Conservation (phyloP, 2,888 invertebrate species). For the Chaitophorus viminalis region DNA sequence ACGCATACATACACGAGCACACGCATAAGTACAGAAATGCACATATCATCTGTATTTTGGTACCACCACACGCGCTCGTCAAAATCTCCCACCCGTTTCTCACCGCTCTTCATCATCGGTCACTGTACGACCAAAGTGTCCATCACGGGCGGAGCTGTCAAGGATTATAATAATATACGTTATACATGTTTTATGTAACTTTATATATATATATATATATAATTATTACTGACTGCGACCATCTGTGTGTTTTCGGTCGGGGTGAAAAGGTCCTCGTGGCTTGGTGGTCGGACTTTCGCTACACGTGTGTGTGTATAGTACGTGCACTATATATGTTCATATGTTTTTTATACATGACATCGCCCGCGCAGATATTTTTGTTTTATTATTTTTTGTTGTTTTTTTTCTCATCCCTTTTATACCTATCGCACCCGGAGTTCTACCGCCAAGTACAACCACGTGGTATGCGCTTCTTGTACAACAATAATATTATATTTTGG, state of each 20-base stretch:
- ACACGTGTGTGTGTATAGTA: neutral
- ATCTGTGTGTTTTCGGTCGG: slow-evolving; percentile 16
- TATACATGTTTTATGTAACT: no score
- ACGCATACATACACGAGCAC: neutral
- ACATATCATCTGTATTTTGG: no score
- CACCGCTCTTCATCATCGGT: neutral
- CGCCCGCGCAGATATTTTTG: no score
- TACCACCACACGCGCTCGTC: neutral
- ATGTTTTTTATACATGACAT: neutral
- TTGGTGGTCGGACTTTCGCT: neutral
- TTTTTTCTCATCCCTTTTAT: no score
- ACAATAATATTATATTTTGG: no score
- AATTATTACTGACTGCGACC: slow-evolving; percentile 36
- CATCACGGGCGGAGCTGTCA: slow-evolving; percentile 43
- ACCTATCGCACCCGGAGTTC: no score
- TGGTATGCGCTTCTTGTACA: no score
- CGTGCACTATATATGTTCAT: no score
- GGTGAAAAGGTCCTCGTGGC: neutral
- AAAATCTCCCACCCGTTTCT: neutral
- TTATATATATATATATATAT: no score
- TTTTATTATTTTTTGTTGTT: no score
- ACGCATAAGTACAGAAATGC: neutral
- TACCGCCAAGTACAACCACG: no score
- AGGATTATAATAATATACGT: neutral
- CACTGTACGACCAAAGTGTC: slow-evolving; percentile 36